Evolutionary conservation across 2,888 invertebrate genomes (phyloP).

Genomic region (Callyntrura sp.): DNA sequence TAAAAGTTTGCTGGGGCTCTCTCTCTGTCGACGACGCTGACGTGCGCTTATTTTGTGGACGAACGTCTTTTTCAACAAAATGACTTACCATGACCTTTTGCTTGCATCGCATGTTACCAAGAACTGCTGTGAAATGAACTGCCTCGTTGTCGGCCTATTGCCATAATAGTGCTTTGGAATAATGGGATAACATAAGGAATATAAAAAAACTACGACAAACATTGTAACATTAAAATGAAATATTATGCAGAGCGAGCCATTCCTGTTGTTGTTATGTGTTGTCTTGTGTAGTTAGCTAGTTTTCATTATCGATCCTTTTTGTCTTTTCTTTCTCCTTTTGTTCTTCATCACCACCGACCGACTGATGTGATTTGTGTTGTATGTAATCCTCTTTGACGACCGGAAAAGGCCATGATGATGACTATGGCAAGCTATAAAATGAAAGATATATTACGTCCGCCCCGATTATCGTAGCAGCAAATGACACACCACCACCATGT

Average conservation of each 20-base stretch:
- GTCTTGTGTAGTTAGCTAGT: neutral
- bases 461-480: neutral
- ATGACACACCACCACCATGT: too few species aligned
- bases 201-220: neutral
- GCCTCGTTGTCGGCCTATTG: neutral
- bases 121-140: conserved; percentile 39
- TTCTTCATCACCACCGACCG: too few species aligned
- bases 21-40: neutral
- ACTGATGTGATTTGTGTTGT: too few species aligned
- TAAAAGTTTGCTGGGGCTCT: neutral
- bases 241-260: neutral
- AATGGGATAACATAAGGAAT: neutral
- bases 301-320: conserved; percentile 23
- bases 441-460: too few species aligned
- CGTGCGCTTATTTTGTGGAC: conserved; percentile 29
- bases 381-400: neutral
- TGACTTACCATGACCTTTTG: conserved; percentile 56
- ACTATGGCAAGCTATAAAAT: neutral
- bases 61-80: conserved; percentile 32
- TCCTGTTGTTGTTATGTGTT: too few species aligned
- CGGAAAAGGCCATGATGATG: too few species aligned
- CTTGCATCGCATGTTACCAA: conserved; percentile 33
- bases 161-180: neutral
- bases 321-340: conserved; percentile 29
- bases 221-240: neutral